phyloP scores from a whole-genome alignment of 2,888 invertebrate genomes.

The Diabrotica balteata region DNA sequence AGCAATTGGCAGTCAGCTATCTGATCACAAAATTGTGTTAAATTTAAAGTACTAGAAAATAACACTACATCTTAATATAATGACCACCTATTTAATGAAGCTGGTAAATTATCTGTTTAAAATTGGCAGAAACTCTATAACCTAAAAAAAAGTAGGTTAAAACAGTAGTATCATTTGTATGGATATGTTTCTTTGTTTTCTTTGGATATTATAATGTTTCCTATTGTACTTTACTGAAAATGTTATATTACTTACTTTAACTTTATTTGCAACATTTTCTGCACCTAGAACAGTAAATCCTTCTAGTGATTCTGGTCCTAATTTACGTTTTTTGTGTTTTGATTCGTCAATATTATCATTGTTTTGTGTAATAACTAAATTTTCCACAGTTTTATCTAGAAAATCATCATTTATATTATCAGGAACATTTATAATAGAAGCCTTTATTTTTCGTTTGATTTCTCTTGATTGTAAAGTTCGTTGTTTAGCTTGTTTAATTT shows the following conservation, averaged over 20 bases:
- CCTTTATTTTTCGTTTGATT: constrained; percentile 40
- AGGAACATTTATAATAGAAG: constrained; percentile 41
- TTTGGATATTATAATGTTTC: no score
- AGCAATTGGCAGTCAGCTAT: no score
- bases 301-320: constrained; percentile 52
- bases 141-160: no score
- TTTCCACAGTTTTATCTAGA: constrained; percentile 38
- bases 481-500: constrained; percentile 43
- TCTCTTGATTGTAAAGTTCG: constrained; percentile 42
- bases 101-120: no score
- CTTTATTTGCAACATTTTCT: constrained; percentile 66
- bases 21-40: no score
- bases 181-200: no score
- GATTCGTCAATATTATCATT: constrained; percentile 25
- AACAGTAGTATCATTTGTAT: no score
- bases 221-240: no score
- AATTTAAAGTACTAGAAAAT: no score
- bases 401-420: constrained; percentile 47
- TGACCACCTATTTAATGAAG: no score
- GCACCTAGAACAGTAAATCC: constrained; percentile 75
- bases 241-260: constrained; percentile 57
- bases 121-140: no score
- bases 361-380: constrained; percentile 32
- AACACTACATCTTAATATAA: no score
- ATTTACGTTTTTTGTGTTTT: constrained; percentile 45